phyloP scores from a whole-genome alignment of 2,797 vertebrate species.

The Euphonia xanthogaster region DNA sequence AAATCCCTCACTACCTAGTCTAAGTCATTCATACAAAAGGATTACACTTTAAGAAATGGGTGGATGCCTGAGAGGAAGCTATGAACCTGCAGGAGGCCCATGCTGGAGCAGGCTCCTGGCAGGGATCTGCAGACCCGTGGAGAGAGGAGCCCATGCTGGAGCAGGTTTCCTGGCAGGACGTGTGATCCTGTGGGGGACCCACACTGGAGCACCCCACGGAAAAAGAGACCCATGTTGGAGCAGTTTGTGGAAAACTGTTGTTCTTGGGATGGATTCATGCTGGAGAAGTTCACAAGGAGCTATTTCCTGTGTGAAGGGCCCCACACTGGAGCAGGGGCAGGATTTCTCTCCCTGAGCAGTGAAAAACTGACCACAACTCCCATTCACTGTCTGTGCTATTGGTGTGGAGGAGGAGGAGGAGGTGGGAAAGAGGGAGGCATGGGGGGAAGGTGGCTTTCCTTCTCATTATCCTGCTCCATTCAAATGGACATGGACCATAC shows the following conservation, averaged over 20 bases:
- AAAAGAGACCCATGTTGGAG: not conserved
- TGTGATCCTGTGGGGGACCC: not conserved
- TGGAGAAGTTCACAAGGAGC: not conserved
- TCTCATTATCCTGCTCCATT: not conserved
- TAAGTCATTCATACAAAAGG: not conserved
- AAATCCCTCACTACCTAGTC: not conserved
- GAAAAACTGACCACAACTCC: fast-evolving
- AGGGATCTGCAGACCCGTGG: not conserved
- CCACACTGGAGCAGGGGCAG: not conserved
- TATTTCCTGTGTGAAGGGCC: fast-evolving
- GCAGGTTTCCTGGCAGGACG: not conserved
- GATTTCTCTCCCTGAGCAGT: not conserved
- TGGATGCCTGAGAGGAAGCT: not conserved
- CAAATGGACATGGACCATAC: not conserved
- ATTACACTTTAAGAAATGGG: not conserved
- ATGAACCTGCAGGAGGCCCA: fast-evolving
- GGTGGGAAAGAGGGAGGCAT: not conserved
- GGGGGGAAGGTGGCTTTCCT: not conserved
- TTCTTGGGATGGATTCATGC: not conserved
- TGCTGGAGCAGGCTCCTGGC: not conserved
- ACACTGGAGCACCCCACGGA: too few relatives aligned
- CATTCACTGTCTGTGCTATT: not conserved
- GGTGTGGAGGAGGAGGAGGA: not conserved
- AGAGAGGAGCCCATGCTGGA: not conserved
- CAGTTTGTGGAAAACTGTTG: not conserved